These are phyloP conservation scores for Lamellibrachia columna DNA, from an alignment of 2,888 invertebrate species.

Conservation along the genomic window DNA sequence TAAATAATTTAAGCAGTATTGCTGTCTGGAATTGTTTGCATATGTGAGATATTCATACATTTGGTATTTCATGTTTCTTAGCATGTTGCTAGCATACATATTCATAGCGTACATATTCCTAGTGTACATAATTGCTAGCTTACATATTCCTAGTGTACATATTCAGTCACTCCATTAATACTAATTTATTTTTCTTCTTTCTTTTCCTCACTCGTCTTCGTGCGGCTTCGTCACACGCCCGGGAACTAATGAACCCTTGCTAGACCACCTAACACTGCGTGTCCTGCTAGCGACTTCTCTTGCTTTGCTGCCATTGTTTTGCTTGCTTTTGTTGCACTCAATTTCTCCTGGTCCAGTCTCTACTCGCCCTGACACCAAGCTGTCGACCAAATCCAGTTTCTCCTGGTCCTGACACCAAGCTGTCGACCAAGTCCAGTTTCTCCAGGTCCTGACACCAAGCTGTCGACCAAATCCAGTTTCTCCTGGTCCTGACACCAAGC, in stretches of 20 bases:
- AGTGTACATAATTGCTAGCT: neutral
- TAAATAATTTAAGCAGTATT: neutral
- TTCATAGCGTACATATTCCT: no score
- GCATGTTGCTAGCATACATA: no score
- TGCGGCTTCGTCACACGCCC: neutral
- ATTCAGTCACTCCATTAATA: neutral
- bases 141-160: neutral
- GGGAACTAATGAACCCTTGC: neutral
- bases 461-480: neutral
- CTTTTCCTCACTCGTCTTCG: constrained; percentile 20
- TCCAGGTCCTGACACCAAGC: neutral
- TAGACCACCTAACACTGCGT: neutral
- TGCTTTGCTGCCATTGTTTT: constrained; percentile 51
- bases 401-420: neutral
- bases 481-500: neutral
- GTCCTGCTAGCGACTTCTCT: constrained; percentile 58
- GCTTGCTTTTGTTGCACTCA: constrained; percentile 25
- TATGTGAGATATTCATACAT: neutral
- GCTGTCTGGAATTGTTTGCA: neutral
- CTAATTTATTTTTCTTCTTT: constrained; percentile 25
- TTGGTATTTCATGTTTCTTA: no score
- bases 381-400: no score
- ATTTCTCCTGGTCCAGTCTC: neutral
- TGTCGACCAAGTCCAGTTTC: neutral
- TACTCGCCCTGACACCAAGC: no score